Evolutionary conservation across 2,113 vertebrate species (phyloP), one percentile per base, ranked within the genome.

Genomic region (Nymphicus hollandicus): DNA sequence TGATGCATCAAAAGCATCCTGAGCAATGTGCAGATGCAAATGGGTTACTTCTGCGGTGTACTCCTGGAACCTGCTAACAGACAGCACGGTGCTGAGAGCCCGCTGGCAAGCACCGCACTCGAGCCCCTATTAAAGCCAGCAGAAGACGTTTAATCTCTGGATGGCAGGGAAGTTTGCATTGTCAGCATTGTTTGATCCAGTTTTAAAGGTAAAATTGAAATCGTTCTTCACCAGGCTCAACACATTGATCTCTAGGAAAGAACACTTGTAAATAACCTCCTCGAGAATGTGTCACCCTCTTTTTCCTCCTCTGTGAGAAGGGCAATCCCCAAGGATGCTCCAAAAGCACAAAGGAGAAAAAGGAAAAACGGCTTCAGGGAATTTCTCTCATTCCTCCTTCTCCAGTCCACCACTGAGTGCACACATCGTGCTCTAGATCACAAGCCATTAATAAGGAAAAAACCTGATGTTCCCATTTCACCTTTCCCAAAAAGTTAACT

Each of bases 101-200:
- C 8, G 0, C 88, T 84, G 90, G 95, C 90, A 81, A 63, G 47
- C 60, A 23, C 22, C 35, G 91, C 53, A 18, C 86, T 95, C 90
- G 31, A 71, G 35, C 81, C 80, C 63, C 92, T 9, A 56, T 93
- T 93, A 93, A 89, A 93, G 93, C 65, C 84, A 88, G 89, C 91
- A 76, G 91, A 85, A 94, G 84, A 91, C 78, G 92, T 93, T 87
- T 95, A 95, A 91, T 96, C 87, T 95, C 80, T 82, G 85, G 90
- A 41, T 88, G 82, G 89, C 15, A 55, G 71, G 78, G 86, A 50
- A 11, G 85, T 80, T 80, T 96, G 95, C 91, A 8, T 25, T 11
- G 81, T 97, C 96, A 97, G 95, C 95, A 91, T 46, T 39, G 93
- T 77, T 89, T 95, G 93, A 95, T 94, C 96, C 96, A 96, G 91